These are phyloP conservation scores for Alfaro cultratus DNA, from an alignment of 2,797 vertebrate species.

Conservation along the genomic window DNA sequence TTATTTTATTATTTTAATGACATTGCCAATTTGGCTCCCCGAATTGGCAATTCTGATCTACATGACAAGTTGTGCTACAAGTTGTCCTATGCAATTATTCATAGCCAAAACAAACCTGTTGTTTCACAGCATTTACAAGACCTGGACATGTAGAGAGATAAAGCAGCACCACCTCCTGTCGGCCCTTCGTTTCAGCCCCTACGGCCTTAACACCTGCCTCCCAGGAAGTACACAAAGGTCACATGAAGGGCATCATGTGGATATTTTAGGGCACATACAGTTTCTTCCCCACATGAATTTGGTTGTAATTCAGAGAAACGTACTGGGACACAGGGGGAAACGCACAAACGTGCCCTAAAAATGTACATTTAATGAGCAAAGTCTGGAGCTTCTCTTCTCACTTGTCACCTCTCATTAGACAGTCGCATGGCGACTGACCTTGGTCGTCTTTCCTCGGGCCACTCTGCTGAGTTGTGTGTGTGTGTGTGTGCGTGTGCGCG, in stretches of 20 bases:
- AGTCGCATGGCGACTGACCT: conserved; percentile 76
- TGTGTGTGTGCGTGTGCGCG: conserved; percentile 33
- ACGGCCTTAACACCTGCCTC: conserved; percentile 57
- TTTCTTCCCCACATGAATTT: conserved; percentile 33
- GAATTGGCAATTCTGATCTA: neutral
- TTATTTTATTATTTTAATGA: neutral
- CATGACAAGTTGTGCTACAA: neutral
- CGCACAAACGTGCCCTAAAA: conserved; percentile 59
- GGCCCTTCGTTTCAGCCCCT: conserved; percentile 53
- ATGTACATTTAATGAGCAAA: conserved; percentile 77
- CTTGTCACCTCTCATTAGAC: conserved; percentile 86
- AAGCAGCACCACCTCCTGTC: conserved; percentile 55
- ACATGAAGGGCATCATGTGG: conserved; percentile 46
- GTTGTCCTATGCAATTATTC: neutral
- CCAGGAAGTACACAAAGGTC: conserved; percentile 56
- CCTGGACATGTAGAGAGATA: conserved; percentile 25
- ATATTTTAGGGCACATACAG: conserved; percentile 29
- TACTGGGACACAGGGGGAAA: conserved; percentile 20
- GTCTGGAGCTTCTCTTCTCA: conserved; percentile 78
- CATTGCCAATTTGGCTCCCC: neutral
- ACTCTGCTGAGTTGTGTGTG: conserved; percentile 43
- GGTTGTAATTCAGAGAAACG: conserved; percentile 44
- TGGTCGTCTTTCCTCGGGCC: conserved; percentile 75
- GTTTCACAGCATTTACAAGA: neutral
- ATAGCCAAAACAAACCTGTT: neutral